Evolutionary conservation across 2,797 vertebrate genomes (phyloP), one percentile per base, ranked within the genome.

Genomic region (Sebastes iracundus): DNA sequence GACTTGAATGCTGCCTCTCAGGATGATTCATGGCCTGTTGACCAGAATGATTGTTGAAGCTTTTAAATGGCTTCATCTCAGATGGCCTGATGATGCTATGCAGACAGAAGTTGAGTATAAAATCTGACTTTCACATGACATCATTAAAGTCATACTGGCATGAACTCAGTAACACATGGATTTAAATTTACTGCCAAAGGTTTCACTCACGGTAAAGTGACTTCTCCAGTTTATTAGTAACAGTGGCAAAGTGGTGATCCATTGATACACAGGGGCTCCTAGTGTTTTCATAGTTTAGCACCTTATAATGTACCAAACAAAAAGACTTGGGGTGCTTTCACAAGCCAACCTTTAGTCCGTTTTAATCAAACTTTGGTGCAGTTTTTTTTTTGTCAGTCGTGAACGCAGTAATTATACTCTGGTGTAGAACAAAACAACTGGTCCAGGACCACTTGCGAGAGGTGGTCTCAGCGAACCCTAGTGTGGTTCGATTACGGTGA

Each of bases 1-100:
- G 49, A 72, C 71, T 52, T 64, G 18, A 82, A 73, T 64, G 76
- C 30, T 72, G 61, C 28, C 64, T 64, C 78, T 83, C 77, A 14
- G 66, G 67, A 80, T 85, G 81, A 86, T 82, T 91, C 82, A 89
- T 56, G 60, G 49, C 49, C 74, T 12, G 68, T 14, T 75, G 59
- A 81, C 63, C 72, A 56, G 46, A 60, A 22, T 49, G 46, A 63
- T 72, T 81, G 77, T 86, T 14, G 49, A 42, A 33, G 28, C 69
- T 20, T 70, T 49, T 22, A 62, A 79, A 72, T 16, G 35, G 4
- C 14, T 55, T 30, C 0, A 6, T 58, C 13, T 74, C 20, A 67
- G 64, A 71, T 52, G 62, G 52, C 64, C 16, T 16, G 28, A 49
- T 53, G 71, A 70, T 62, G 84, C 62, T 63, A 4, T 49, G 46